Base-by-base conservation (phyloP, 2,113 vertebrate species). In the Campylomormyrus tamandua region DNA sequence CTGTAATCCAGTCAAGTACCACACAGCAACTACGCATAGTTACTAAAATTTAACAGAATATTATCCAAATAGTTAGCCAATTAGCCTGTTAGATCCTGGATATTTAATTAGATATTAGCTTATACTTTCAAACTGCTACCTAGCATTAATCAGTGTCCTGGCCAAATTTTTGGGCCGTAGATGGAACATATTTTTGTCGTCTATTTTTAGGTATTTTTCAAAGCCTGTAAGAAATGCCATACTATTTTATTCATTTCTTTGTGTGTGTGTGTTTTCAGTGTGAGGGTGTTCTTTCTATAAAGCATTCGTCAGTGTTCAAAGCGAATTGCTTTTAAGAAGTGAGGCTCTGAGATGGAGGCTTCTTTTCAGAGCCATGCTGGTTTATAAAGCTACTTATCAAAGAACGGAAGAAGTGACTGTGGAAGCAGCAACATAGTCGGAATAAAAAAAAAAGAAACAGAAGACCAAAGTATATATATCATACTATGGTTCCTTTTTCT, bases 291-390 rank as follows among this genome's bases (percentile, higher is more conserved):
- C 42, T 88, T 88, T 42, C n/a, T 48, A 13, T 66, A 24, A 42
- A 46, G 39, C 58, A 88, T 46, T 70, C 62, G 58, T 88, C 58
- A 45, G 42, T 70, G 56, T 88, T 88, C 56, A 88, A 87, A 70
- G 87, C 45, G 45, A 45, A 24, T 31, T 62, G 50, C 50, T 53
- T 56, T 31, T 87, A 56, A 39, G 45, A 58, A 58, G 87, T 83
- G 31, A 83, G 48, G 27, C 35, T 83, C 27, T n/a, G 70, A 89
- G 50, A 35, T 17, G 10, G 24, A 87, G 85, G 27, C 50, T n/a
- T 87, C 48, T 53, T 83, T 77, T 42, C 21, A 83, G 31, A 56
- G 24, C 35, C 27, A 13, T 9, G 52, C 11, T 21, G 19, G 50
- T 10, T 46, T 70, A 74, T 31, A 42, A 83, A 53, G 77, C 19